Evolutionary conservation across 92 coral and sea anemone species (phyloP), one percentile per base, ranked within the genome.

Genomic region (Epizoanthus rinbou): DNA sequence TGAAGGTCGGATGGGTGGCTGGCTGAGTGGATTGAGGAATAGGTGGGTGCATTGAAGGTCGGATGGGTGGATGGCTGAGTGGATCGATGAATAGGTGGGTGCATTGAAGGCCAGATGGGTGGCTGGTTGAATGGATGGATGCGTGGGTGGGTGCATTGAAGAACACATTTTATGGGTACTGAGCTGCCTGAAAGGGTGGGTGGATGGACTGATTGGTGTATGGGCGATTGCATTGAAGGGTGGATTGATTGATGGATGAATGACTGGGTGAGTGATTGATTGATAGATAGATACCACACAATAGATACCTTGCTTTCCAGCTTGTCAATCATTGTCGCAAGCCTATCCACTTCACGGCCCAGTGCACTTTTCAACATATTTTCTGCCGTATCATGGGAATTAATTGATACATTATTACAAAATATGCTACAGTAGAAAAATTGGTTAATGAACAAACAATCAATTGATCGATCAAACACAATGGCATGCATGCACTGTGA

Each of bases 281-380:
- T 1, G 43, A 37, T 37, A 37, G 43, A 37, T 37, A 37, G 1
- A 37, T 3, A 13, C 7, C 33, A 35, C 8, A 39, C 3, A 10
- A 17, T 15, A 15, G n/a, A 65, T 73, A 90, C 97, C 95, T 95
- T 95, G 69, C 81, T 76, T 76, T 95, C 98, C 11, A 95, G 76
- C 45, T 90, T 92, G 84, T 85, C 85, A 64, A 95, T 91, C 73
- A 95, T 58, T 18, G 91, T 91, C 47, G 91, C 88, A 25, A 95
- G 89, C 19, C 98, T 86, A 76, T 92, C 86, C 41, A 95, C 97
- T 72, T 95, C 94, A 28, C 85, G 79, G 39, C 94, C 72, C 24
- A 95, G 88, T 6, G 90, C 88, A 66, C 54, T 68, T 63, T 73
- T 92, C 23, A 92, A 45, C 63, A 85, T 80, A 22, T 87, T 75